These are phyloP conservation scores for Lasioglossum figueresi DNA, from an alignment of 2,888 invertebrate species.

Conservation along the genomic window DNA sequence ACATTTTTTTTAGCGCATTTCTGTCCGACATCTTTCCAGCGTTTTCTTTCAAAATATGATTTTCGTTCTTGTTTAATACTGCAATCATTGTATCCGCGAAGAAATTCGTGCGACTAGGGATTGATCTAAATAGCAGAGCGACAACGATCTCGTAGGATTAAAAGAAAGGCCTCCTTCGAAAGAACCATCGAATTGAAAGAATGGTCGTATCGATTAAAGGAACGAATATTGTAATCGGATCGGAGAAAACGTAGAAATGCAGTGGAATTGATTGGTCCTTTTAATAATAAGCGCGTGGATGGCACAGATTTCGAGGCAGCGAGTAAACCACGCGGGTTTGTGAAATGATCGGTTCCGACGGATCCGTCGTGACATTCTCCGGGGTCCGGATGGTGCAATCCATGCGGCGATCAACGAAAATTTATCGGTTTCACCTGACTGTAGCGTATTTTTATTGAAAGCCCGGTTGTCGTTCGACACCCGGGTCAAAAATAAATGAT, in stretches of 20 bases:
- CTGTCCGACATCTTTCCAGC: too few species aligned
- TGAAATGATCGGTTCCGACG: neutral
- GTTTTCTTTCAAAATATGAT: too few species aligned
- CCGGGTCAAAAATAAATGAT: slow-evolving; percentile 19
- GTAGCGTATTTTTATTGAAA: slow-evolving; percentile 45
- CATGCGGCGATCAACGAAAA: slow-evolving; percentile 10
- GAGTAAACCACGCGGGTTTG: neutral
- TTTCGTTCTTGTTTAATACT: too few species aligned
- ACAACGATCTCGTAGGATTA: too few species aligned
- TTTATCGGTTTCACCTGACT: slow-evolving; percentile 20
- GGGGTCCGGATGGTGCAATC: slow-evolving; percentile 2
- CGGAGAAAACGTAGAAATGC: neutral
- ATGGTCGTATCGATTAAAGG: neutral
- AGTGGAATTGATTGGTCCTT: neutral
- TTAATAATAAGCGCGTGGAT: neutral
- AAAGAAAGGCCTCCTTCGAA: too few species aligned
- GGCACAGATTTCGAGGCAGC: neutral
- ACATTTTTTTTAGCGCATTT: neutral
- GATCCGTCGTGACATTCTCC: neutral
- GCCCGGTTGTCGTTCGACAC: slow-evolving; percentile 47
- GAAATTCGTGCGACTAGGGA: too few species aligned
- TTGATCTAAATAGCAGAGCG: too few species aligned
- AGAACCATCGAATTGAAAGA: neutral
- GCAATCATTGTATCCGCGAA: too few species aligned
- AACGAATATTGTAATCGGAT: neutral